Base-by-base conservation (phyloP, 1,140 invertebrate species). In the Philopotamus ludificatus region DNA sequence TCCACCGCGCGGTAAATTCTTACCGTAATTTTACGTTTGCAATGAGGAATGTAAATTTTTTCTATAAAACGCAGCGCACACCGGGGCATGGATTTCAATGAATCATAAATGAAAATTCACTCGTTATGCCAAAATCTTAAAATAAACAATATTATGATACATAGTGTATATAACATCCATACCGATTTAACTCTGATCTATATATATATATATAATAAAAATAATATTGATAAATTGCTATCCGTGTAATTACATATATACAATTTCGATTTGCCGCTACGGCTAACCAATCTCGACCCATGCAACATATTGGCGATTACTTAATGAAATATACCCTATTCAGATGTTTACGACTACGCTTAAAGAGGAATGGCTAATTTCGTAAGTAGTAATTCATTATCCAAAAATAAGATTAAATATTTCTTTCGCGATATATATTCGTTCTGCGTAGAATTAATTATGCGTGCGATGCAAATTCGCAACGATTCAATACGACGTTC, bases 221-320 rank as follows among this genome's bases (percentile, higher is more conserved):
- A 66, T 70, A 65, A 70, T 64, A 67, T 67, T 65, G 58, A 63
- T 63, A 64, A 70, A 65, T 64, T 60, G 45, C 60, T 66, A 70
- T 66, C 41, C 61, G 67, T 64, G 66, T 67, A 70, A 70, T 70
- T 70, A 70, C 68, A 70, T 70, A 70, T 70, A 50, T 70, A 70
- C 68, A 70, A 70, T 54, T 34, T 20, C 54, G 57, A 18, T 59
- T 61, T 22, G 23, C 54, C 21, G 12, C 39, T 7, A 28, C 45
- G 34, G 57, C 57, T 15, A 59, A 47, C 57, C 21, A 28, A 20
- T 45, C 41, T 57, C 50, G 62, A 60, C 57, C 44, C 61, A 58
- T 57, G 23, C 67, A 69, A 59, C 41, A 68, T 65, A 65, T 65
- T 65, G 51, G 67, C 63, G 55, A 65, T 61, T 60, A 18, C 34